These are phyloP conservation scores for Cosmorhoe ocellata DNA, from an alignment of 2,888 invertebrate species.

Conservation along the genomic window DNA sequence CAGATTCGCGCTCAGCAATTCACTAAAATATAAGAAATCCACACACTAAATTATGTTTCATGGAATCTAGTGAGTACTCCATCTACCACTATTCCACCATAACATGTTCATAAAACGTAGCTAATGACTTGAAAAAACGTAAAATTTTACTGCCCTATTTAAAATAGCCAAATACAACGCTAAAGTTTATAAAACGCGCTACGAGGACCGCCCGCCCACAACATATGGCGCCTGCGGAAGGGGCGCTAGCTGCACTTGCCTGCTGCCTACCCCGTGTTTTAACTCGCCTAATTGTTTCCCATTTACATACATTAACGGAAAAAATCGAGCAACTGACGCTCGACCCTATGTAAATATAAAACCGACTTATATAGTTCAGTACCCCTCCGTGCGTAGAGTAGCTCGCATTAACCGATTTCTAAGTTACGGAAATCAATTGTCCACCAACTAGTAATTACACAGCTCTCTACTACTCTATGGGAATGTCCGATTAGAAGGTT, in stretches of 20 bases:
- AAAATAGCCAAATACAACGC: conserved; percentile 28
- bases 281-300: conserved; percentile 81
- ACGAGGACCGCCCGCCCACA: conserved; percentile 64
- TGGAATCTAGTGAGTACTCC: not conserved
- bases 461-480: conserved; percentile 43
- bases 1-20: too few relatives aligned
- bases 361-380: conserved; percentile 52
- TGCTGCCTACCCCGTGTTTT: conserved; percentile 80
- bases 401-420: conserved; percentile 53
- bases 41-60: not conserved
- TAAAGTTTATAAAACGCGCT: conserved; percentile 43
- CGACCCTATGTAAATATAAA: conserved; percentile 65
- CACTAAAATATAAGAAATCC: too few relatives aligned
- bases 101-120: conserved; percentile 12
- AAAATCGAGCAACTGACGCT: conserved; percentile 72
- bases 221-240: conserved; percentile 73
- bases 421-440: conserved; percentile 74
- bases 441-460: conserved; percentile 52
- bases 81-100: conserved; percentile 1
- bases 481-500: conserved; percentile 44
- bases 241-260: conserved; percentile 74
- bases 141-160: conserved; percentile 25
- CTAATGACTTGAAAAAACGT: conserved; percentile 14
- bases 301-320: conserved; percentile 80
- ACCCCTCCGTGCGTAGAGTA: conserved; percentile 43